Conservation (phyloP, 2,797 vertebrate species). For the Phoeniculus purpureus region DNA sequence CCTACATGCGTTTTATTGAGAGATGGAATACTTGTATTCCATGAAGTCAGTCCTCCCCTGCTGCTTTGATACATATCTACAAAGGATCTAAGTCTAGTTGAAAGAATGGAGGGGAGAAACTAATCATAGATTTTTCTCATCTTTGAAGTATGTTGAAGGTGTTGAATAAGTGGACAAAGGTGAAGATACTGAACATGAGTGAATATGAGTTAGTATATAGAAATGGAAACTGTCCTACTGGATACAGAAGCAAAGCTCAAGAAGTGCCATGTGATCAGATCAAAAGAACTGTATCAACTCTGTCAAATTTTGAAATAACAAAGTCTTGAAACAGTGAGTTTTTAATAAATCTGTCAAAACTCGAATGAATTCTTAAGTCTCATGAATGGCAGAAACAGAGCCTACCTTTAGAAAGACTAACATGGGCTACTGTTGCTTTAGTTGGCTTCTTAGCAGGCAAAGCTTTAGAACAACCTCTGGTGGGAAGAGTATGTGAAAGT, state of each 20-base stretch:
- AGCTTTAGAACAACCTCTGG: neutral
- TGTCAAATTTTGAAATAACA: neutral
- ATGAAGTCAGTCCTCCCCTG: neutral
- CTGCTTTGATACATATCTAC: neutral
- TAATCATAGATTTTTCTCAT: neutral
- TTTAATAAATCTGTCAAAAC: neutral
- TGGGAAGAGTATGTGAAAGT: neutral
- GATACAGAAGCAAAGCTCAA: neutral
- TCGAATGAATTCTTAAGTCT: neutral
- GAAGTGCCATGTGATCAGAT: neutral
- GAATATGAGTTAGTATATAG: neutral
- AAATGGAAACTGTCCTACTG: neutral
- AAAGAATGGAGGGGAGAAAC: neutral
- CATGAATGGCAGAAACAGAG: neutral
- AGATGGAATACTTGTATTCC: neutral
- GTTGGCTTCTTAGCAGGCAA: neutral
- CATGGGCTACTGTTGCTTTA: neutral
- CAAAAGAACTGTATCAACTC: neutral
- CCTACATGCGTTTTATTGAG: neutral
- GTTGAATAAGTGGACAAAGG: neutral
- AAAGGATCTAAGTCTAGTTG: neutral
- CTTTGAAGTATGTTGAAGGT: neutral
- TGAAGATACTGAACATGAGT: neutral
- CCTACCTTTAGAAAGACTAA: neutral
- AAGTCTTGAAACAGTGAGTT: neutral